phyloP scores from a whole-genome alignment of 2,888 invertebrate species.

The Drosophila meridionalis region DNA sequence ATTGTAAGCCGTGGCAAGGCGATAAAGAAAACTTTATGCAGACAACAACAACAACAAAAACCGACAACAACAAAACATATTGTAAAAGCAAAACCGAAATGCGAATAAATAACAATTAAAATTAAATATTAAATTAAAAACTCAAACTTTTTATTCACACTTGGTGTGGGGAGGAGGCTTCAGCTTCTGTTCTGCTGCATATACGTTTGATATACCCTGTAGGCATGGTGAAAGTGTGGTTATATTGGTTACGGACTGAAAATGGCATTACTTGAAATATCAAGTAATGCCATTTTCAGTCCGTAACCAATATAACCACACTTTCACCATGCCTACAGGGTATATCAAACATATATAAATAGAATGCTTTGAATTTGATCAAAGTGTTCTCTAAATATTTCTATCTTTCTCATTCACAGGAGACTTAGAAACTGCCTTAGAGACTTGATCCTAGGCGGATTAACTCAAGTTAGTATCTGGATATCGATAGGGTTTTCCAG shows the following conservation, averaged over 20 bases:
- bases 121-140: conserved; percentile 76
- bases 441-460: neutral
- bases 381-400: neutral
- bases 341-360: neutral
- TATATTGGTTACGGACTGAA: neutral
- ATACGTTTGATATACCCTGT: neutral
- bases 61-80: conserved; percentile 51
- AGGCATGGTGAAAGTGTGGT: neutral
- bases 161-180: neutral
- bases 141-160: conserved; percentile 30
- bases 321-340: neutral
- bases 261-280: neutral
- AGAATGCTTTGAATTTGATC: neutral
- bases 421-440: neutral
- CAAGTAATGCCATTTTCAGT: neutral
- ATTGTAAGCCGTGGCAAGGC: conserved; percentile 44
- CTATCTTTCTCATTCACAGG: neutral
- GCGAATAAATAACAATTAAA: conserved; percentile 79
- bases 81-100: conserved; percentile 71
- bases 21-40: conserved; percentile 69
- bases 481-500: too few species aligned
- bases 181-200: neutral
- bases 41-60: conserved; percentile 26
- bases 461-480: too few species aligned
- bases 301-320: neutral